Evolutionary conservation across 2,113 vertebrate species (phyloP), one percentile per base, ranked within the genome.

Genomic region (Bagarius yarrelli): DNA sequence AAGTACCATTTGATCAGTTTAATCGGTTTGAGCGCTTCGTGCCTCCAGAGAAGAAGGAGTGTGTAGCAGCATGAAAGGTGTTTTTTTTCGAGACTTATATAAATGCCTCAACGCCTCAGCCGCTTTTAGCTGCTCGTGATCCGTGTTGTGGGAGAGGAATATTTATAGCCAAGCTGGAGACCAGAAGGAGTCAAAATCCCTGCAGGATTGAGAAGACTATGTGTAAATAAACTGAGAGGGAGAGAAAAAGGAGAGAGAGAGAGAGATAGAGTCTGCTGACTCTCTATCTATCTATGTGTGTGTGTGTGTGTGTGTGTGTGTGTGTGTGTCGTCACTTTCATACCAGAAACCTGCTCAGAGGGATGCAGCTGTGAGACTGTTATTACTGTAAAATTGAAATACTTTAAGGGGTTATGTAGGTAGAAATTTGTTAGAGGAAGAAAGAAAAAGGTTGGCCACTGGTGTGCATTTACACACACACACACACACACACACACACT

Each of bases 171-270:
- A 11, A 57, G 78, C 36, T 32, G n/a, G 52, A 70, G 72, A 75
- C 59, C 71, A 81, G 60, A 72, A 76, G 61, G 76, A 81, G 61
- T 67, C 64, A 57, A 76, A 78, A 25, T 79, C 82, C 82, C 76
- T 74, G 76, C 60, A 66, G 82, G 70, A 56, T 40, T 8, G 34
- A 74, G 59, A 66, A 50, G 72, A 73, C 34, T 66, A n/a, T 32
- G 76, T 79, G 76, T 74, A 70, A 78, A 36, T 78, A 63, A 70
- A 66, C 80, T 40, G 32, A 78, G 79, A 14, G 15, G 53, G 12
- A 11, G 15, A 25, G 23, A 55, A 63, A 27, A 74, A 73, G 73
- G 30, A 47, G 59, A 80, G 79, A 77, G 61, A 66, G 74, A 84
- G 83, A 56, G 60, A 14, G 67, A 55, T 79, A 83, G 63, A 8